phyloP scores from a whole-genome alignment of 2,113 vertebrate genomes.

The Petrocephalus microphthalmus region DNA sequence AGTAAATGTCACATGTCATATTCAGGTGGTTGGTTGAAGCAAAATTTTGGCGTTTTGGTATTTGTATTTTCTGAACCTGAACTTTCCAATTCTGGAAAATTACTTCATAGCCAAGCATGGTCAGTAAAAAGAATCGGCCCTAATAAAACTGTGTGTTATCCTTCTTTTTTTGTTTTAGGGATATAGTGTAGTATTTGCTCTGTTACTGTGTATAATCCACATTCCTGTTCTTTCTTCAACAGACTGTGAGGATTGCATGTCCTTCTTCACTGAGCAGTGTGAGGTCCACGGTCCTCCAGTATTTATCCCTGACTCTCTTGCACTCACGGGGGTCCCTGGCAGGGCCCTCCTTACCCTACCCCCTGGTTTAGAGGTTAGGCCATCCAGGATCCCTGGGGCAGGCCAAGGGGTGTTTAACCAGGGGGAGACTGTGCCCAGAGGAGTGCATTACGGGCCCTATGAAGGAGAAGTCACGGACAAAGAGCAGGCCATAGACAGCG shows the following conservation, averaged over 20 bases:
- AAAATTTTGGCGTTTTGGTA: no score
- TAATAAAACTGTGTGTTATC: no score
- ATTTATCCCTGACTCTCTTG: constrained; percentile 43
- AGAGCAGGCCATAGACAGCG: constrained; percentile 46
- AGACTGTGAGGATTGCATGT: constrained; percentile 33
- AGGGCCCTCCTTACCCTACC: no score
- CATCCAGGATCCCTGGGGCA: constrained; percentile 42
- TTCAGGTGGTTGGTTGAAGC: no score
- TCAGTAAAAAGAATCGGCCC: not conserved
- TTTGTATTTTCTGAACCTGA: no score
- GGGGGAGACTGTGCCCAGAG: no score
- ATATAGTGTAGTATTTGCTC: not conserved
- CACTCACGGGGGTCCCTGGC: constrained; percentile 26
- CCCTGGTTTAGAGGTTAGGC: constrained; percentile 39
- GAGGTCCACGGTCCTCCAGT: constrained; percentile 38
- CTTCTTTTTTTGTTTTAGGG: no score
- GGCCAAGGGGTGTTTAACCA: constrained; percentile 54
- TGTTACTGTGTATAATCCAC: not conserved
- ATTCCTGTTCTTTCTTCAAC: not conserved
- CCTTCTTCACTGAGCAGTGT: constrained; percentile 50
- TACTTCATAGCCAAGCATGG: not conserved
- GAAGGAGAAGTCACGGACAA: no score
- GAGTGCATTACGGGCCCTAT: no score
- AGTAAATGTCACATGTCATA: no score
- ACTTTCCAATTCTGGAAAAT: no score